Percentiles rank a stretch among this genome's conserved stretches.
Evolutionary conservation across 2,113 vertebrate species (phyloP).

Genomic region (Triplophysa siluroides): DNA sequence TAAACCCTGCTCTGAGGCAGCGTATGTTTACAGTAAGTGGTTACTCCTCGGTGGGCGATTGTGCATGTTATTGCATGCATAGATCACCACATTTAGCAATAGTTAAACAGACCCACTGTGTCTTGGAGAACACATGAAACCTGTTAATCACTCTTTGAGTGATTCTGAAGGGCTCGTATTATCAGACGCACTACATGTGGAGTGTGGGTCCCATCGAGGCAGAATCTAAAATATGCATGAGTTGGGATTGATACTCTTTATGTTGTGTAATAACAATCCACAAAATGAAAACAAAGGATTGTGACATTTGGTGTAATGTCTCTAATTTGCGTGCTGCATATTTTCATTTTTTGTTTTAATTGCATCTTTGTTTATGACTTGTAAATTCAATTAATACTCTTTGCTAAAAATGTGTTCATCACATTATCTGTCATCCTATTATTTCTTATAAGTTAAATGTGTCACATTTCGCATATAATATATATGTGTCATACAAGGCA

Average conservation of each 20-base stretch:
- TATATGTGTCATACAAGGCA: background rate
- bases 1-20: slow-evolving; percentile 18
- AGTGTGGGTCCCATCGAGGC: slow-evolving; percentile 20
- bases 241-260: slow-evolving; percentile 12
- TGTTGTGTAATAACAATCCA: slow-evolving; percentile 37
- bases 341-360: background rate
- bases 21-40: slow-evolving; percentile 40
- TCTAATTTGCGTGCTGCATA: too few relatives aligned
- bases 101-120: slow-evolving; percentile 39
- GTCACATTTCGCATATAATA: background rate
- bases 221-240: slow-evolving; percentile 30
- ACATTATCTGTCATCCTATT: slow-evolving; percentile 12
- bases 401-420: background rate
- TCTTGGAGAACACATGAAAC: slow-evolving; percentile 29
- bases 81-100: slow-evolving; percentile 48
- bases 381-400: background rate
- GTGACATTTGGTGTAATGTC: slow-evolving; percentile 9
- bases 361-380: background rate
- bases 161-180: slow-evolving; percentile 29
- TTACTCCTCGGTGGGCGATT: slow-evolving; percentile 46
- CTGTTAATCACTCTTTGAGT: slow-evolving; percentile 35
- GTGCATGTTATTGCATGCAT: slow-evolving; percentile 51
- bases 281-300: slow-evolving; percentile 33
- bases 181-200: slow-evolving; percentile 15
- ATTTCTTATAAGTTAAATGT: background rate